Base-by-base conservation (phyloP, 2,888 invertebrate species). In the Harpalus rubripes region DNA sequence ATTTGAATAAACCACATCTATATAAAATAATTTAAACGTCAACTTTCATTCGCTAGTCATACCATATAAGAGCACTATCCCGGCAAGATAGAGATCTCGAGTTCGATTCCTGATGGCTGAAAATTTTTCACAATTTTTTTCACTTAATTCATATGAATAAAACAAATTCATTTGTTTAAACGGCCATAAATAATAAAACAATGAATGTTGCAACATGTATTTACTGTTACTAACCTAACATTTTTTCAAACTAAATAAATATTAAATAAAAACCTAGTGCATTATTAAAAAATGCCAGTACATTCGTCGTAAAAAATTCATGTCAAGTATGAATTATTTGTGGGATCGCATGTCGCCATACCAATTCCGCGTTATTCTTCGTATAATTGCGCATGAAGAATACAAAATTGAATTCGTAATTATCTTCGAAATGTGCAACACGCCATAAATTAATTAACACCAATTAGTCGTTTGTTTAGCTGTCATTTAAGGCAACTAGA, bases 361-460 rank as follows among this genome's bases (percentile, higher is more conserved):
- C 44, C 44, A 59, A 59, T 59, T 32, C 32, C 32, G n/a, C 7
- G 12, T 74, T 16, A 16, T 74, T 74, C 18, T 18, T 8, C 16
- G 44, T 26, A 74, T 74, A 74, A 74, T 74, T 44, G 72, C 8
- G 72, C 41, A 39, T 72, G 39, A 72, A 44, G 41, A 44, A 74
- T 44, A 44, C 41, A 44, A 74, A 74, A 74, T 74, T 74, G 72
- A 74, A 74, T 41, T 44, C 18, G 44, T 44, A 74, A 74, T 74
- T 74, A 44, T 39, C 68, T 74, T 44, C 44, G 44, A 74, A 78
- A 78, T 26, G 78, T 58, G 32, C 78, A 72, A 12, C 82, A 82
- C 82, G 82, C 82, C 18, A 72, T 58, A 82, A 82, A 82, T 82
- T 82, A 82, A 82, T 82, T 82, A 68, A 74, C 26, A 56, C 58